Evolutionary conservation across 2,113 vertebrate species (phyloP), one percentile per base, ranked within the genome.

Genomic region (Phrynosoma blainvillii): DNA sequence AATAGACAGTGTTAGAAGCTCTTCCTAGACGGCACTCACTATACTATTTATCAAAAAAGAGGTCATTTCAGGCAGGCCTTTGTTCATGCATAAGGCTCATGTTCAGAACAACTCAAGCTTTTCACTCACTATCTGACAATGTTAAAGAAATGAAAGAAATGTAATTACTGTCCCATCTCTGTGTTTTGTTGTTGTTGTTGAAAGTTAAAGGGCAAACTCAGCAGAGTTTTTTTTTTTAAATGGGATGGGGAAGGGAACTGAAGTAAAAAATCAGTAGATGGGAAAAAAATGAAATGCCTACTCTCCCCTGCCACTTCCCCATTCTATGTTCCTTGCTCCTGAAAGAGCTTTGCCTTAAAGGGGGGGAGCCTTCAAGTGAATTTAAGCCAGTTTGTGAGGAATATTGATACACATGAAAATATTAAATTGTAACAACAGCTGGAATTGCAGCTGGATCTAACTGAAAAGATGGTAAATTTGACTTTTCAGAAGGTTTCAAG

Each of bases 401-500:
- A 84, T 78, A 56, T 54, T 52, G 8, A 0, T 30, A 89, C 18
- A 54, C 81, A 3, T 27, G 56, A 78, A 54, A 47, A 52, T 25
- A 87, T 0, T 6, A 78, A 78, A 3, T 9, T 71, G 66, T 1
- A 0, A n/a, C 36, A 42, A 27, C 74, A 32, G n/a, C 20, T 42
- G 12, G 25, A 79, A 30, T 56, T 21, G 12, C 71, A 52, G 32
- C 25, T 76, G 52, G 21, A 56, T 74, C 21, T 68, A 30, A 18
- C 0, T 0, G 11, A 36, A 86, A 76, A 0, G 0, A 32, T 16
- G 12, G 81, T 89, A 84, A 0, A 0, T 27, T 79, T 89, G 84
- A 0, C 66, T 66, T 56, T 25, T 74, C 20, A 68, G 36, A 73
- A 85, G 62, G 36, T 40, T 66, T 10, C 77, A 73, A 0, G 0